Percentiles rank a stretch among this genome's conserved stretches.
Evolutionary conservation across 2,113 vertebrate genomes (phyloP).

Genomic region (Rhagologus leucostigma): DNA sequence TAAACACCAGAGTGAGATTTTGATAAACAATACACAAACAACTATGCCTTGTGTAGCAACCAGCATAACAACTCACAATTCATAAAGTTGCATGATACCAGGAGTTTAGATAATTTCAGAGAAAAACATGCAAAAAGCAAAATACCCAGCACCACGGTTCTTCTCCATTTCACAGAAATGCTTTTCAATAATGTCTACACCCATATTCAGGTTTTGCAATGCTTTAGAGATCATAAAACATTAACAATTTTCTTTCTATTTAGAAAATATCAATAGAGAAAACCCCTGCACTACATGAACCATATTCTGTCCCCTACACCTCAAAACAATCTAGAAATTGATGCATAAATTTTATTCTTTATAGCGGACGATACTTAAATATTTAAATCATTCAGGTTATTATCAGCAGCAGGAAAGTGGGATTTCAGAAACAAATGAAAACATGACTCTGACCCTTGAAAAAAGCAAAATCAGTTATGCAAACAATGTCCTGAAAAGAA

Average conservation of each 20-base stretch:
- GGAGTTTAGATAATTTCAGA: background rate
- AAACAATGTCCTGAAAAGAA: background rate
- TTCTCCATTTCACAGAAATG: background rate
- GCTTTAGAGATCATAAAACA: background rate
- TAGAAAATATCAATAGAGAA: background rate
- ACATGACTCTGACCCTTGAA: background rate
- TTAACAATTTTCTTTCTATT: background rate
- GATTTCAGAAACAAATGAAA: constrained; percentile 1
- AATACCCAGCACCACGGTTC: background rate
- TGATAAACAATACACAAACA: background rate
- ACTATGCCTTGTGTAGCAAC: background rate
- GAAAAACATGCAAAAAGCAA: background rate
- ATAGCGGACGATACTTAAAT: background rate
- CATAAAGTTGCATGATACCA: background rate
- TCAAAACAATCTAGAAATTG: background rate
- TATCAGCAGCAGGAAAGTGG: background rate
- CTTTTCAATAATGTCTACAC: background rate
- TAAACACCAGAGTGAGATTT: background rate
- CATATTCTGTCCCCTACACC: background rate
- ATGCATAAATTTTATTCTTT: background rate
- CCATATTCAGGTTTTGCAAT: background rate
- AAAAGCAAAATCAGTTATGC: background rate
- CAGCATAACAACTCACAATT: background rate
- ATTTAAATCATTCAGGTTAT: background rate
- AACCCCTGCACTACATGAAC: background rate